Conservation (phyloP, 2,113 vertebrate genomes). For the Bothrops jararaca region DNA sequence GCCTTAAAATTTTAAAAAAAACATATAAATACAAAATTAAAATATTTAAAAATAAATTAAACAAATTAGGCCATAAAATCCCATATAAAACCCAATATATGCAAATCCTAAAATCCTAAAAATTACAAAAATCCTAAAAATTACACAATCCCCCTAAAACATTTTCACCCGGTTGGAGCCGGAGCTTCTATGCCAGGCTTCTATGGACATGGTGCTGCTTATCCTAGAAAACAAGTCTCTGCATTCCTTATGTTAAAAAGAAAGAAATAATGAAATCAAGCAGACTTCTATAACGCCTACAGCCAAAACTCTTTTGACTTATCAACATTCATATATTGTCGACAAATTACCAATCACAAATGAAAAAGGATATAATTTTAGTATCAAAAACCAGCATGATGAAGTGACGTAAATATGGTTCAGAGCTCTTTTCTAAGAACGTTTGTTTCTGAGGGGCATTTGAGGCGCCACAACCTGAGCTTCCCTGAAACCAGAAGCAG, state of each 20-base stretch:
- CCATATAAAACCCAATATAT: too few species aligned
- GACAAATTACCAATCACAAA: neutral
- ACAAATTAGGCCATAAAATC: too few species aligned
- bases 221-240: neutral
- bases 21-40: too few species aligned
- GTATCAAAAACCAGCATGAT: neutral
- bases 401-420: rapidly evolving
- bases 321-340: neutral
- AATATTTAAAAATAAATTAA: too few species aligned
- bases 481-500: neutral
- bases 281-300: neutral
- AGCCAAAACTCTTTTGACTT: neutral
- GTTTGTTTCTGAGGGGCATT: neutral
- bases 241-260: neutral
- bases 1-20: too few species aligned
- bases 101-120: too few species aligned
- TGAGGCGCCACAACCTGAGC: too few species aligned
- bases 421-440: neutral
- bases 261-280: neutral
- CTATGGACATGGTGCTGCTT: neutral
- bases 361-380: rapidly evolving
- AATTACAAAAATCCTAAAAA: too few species aligned
- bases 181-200: too few species aligned
- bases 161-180: too few species aligned
- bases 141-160: too few species aligned